phyloP scores from a whole-genome alignment of 2,888 invertebrate species.

The Eubasilissa splendida region DNA sequence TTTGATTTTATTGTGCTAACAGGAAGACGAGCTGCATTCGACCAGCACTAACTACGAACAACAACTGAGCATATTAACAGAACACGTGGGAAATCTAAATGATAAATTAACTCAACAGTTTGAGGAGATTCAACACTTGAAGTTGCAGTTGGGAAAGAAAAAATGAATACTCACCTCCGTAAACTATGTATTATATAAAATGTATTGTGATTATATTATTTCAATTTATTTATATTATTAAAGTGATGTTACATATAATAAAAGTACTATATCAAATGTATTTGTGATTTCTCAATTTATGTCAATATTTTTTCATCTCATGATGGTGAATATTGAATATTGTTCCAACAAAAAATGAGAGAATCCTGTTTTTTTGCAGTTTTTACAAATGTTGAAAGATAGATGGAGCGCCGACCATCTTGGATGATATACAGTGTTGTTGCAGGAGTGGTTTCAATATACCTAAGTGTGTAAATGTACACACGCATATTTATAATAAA shows the following conservation, averaged over 20 bases:
- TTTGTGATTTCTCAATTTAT: background rate
- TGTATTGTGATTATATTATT: slow-evolving; percentile 40
- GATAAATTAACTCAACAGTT: slow-evolving; percentile 89
- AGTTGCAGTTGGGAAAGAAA: slow-evolving; percentile 75
- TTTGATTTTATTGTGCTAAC: background rate
- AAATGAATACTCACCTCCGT: slow-evolving; percentile 59
- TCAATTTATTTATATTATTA: slow-evolving; percentile 54
- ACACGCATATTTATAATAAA: no score
- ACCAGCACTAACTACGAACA: slow-evolving; percentile 79
- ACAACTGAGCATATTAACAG: slow-evolving; percentile 76
- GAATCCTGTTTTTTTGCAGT: no score
- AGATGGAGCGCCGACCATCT: no score
- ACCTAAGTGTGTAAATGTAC: no score
- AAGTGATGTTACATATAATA: slow-evolving; percentile 17
- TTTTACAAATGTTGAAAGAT: no score
- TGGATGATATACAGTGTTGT: no score
- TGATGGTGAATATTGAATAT: no score
- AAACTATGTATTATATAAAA: slow-evolving; percentile 21
- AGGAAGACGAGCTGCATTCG: slow-evolving; percentile 77
- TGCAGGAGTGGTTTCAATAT: no score
- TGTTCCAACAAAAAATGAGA: no score
- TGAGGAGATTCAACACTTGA: slow-evolving; percentile 82
- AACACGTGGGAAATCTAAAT: slow-evolving; percentile 78
- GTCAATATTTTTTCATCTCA: no score
- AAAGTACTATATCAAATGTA: background rate